These are phyloP conservation scores for Rhadinocentrus ornatus DNA, from an alignment of 2,797 vertebrate genomes.

Conservation along the genomic window DNA sequence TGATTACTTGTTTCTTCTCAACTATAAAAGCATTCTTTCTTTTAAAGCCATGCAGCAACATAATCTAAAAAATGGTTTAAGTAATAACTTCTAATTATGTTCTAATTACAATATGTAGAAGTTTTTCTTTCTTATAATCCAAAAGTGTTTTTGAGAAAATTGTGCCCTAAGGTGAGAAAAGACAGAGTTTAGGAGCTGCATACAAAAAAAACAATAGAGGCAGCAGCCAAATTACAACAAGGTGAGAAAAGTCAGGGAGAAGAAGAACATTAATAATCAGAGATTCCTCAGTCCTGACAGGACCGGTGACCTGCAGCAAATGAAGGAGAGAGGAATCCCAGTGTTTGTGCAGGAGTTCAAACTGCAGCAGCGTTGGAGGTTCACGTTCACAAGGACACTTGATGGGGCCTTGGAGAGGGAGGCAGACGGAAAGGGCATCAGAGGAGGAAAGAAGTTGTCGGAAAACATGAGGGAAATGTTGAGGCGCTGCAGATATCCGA, in stretches of 20 bases:
- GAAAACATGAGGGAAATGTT: conserved; percentile 37
- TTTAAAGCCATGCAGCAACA: background rate
- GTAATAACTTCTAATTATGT: background rate
- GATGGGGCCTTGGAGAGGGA: conserved; percentile 24
- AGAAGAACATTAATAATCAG: conserved; percentile 14
- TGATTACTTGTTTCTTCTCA: background rate
- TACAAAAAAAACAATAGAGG: background rate
- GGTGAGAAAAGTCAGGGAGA: background rate
- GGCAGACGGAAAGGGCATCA: conserved; percentile 23
- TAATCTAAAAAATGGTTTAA: background rate
- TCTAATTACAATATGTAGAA: background rate
- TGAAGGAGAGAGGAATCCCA: conserved; percentile 17
- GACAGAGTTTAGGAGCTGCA: background rate
- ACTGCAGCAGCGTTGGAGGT: background rate
- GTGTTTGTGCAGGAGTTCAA: background rate
- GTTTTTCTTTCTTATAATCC: background rate
- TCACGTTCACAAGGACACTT: background rate
- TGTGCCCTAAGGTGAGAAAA: background rate
- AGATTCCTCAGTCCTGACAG: conserved; percentile 55
- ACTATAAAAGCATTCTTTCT: conserved; percentile 6
- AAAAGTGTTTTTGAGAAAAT: accelerated
- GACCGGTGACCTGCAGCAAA: conserved; percentile 9
- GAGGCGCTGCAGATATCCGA: conserved; percentile 38
- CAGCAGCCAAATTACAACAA: background rate
- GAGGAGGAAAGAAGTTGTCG: conserved; percentile 36